phyloP scores from a whole-genome alignment of 2,888 invertebrate species.

The Morpho helenor region DNA sequence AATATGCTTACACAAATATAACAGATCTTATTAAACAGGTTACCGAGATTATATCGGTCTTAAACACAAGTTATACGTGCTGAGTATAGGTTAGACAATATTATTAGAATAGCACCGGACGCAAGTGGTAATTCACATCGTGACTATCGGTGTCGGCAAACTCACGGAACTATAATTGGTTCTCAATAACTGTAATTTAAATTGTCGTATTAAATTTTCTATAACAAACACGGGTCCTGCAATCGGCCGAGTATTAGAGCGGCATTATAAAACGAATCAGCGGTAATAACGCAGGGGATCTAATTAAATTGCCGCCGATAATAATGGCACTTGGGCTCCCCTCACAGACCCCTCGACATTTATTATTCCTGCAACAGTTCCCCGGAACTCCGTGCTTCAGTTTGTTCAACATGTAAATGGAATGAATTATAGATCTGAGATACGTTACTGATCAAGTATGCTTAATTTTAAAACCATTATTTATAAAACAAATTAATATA shows the following conservation, averaged over 20 bases:
- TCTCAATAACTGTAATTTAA: slow-evolving; percentile 44
- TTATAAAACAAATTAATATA: slow-evolving; percentile 2
- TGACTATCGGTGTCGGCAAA: slow-evolving; percentile 26
- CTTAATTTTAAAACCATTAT: slow-evolving; percentile 14
- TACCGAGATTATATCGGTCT: slow-evolving; percentile 17
- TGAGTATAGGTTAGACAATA: slow-evolving; percentile 27
- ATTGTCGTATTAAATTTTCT: slow-evolving; percentile 42
- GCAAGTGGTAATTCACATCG: slow-evolving; percentile 33
- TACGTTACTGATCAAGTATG: slow-evolving; percentile 20
- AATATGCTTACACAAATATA: slow-evolving; percentile 8
- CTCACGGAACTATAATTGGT: slow-evolving; percentile 36
- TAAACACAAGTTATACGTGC: slow-evolving; percentile 13
- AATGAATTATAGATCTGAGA: slow-evolving; percentile 28
- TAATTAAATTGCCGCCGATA: slow-evolving; percentile 78
- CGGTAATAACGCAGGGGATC: slow-evolving; percentile 74
- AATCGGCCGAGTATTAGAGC: slow-evolving; percentile 55
- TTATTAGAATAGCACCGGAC: slow-evolving; percentile 30
- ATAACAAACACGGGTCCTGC: slow-evolving; percentile 40
- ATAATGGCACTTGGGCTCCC: slow-evolving; percentile 71
- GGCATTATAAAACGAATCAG: slow-evolving; percentile 74
- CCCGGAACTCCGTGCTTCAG: slow-evolving; percentile 37
- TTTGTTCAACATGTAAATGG: slow-evolving; percentile 34
- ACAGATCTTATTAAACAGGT: slow-evolving; percentile 14
- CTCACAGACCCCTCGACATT: slow-evolving; percentile 70
- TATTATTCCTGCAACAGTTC: slow-evolving; percentile 66